phyloP scores from a whole-genome alignment of 2,888 invertebrate genomes.

The Tuta absoluta region DNA sequence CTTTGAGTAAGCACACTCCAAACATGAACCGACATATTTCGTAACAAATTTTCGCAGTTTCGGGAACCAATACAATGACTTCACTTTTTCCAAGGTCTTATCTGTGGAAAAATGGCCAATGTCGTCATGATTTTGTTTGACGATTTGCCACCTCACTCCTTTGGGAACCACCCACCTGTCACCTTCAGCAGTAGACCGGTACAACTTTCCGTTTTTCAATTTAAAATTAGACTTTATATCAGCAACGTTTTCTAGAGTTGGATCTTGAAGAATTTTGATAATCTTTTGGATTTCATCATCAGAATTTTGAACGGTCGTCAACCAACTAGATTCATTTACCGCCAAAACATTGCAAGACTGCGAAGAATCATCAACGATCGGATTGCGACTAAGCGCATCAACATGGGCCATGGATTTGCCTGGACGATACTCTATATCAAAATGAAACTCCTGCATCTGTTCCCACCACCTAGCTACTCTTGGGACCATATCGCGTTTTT shows the following conservation, averaged over 20 bases:
- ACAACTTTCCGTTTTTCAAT: slow-evolving; percentile 28
- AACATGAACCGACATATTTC: slow-evolving; percentile 33
- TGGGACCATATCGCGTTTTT: slow-evolving; percentile 16
- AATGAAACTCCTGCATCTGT: slow-evolving; percentile 15
- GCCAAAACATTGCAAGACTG: not conserved
- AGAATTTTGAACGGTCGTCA: slow-evolving; percentile 31
- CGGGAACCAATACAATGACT: slow-evolving; percentile 32
- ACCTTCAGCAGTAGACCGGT: slow-evolving; percentile 16
- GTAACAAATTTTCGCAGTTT: slow-evolving; percentile 30
- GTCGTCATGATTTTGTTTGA: slow-evolving; percentile 30
- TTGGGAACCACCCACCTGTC: too few species aligned
- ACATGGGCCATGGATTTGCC: not conserved
- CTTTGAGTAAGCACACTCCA: slow-evolving; percentile 34
- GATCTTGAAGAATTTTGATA: slow-evolving; percentile 31
- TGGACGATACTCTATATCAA: not conserved
- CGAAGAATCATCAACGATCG: too few species aligned
- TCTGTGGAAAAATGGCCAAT: slow-evolving; percentile 33
- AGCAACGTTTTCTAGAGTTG: slow-evolving; percentile 22
- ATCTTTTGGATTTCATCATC: slow-evolving; percentile 33
- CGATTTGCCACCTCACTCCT: not conserved
- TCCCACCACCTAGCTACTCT: slow-evolving; percentile 17
- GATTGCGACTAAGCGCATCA: slow-evolving; percentile 1
- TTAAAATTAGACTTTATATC: slow-evolving; percentile 31
- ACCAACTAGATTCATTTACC: slow-evolving; percentile 28
- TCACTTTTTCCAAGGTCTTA: slow-evolving; percentile 33